These are phyloP conservation scores for Arothron firmamentum DNA, from an alignment of 2,113 vertebrate species.

Conservation along the genomic window DNA sequence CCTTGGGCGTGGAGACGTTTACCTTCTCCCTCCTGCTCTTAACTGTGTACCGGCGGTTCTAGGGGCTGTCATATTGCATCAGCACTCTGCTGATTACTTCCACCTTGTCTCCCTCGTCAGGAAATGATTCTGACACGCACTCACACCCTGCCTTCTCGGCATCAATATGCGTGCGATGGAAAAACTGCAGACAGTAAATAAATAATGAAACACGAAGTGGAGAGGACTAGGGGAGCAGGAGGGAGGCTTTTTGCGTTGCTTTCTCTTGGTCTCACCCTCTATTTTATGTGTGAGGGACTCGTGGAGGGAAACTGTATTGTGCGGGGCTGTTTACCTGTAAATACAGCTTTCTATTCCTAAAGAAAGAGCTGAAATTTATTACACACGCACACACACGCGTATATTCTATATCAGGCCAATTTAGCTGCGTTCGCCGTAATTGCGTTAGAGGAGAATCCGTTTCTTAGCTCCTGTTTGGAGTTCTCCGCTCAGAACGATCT, in stretches of 20 bases:
- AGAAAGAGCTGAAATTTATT: not conserved
- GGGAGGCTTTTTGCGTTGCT: conserved; percentile 42
- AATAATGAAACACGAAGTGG: conserved; percentile 75
- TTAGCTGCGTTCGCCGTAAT: no score
- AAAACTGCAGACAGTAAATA: conserved; percentile 77
- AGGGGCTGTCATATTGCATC: conserved; percentile 78
- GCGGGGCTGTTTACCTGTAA: conserved; percentile 8
- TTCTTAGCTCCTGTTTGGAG: conserved; percentile 11
- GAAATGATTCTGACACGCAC: conserved; percentile 80
- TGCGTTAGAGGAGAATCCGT: no score
- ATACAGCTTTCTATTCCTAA: no score
- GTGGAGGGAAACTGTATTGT: conserved; percentile 14
- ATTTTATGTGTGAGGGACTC: conserved; percentile 52
- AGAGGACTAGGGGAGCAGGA: conserved; percentile 35
- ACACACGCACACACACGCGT: not conserved
- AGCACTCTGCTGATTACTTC: conserved; percentile 80
- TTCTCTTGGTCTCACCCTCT: conserved; percentile 47
- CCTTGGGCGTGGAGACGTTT: conserved; percentile 54
- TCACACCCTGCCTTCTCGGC: conserved; percentile 74
- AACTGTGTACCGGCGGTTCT: conserved; percentile 72
- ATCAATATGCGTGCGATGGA: conserved; percentile 78
- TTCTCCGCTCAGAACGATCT: conserved; percentile 27
- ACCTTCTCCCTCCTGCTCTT: conserved; percentile 67
- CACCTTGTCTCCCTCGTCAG: conserved; percentile 80
- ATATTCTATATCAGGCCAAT: no score